phyloP scores from a whole-genome alignment of 2,113 vertebrate species.

The Platysteira castanea region DNA sequence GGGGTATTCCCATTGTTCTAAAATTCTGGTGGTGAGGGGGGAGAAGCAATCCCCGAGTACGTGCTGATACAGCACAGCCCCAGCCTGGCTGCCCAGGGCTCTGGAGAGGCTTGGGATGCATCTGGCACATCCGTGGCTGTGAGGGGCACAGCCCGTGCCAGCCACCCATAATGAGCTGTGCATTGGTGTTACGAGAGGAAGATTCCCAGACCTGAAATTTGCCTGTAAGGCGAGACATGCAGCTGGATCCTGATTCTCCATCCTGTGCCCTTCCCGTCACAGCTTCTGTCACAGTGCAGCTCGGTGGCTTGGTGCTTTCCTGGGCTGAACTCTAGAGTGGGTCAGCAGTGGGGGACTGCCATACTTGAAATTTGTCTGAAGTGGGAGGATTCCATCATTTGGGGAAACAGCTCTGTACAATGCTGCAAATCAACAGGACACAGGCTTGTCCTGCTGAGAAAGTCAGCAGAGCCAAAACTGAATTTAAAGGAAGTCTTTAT shows the following conservation, averaged over 20 bases:
- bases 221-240: neutral
- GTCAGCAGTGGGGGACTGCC: neutral
- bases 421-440: constrained; percentile 17
- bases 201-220: neutral
- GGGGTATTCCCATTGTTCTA: neutral
- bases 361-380: neutral
- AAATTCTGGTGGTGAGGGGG: neutral
- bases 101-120: neutral
- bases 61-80: accelerated
- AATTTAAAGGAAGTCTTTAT: constrained; percentile 64
- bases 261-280: neutral
- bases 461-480: constrained; percentile 58
- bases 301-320: neutral
- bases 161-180: neutral
- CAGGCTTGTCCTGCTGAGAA: constrained; percentile 49
- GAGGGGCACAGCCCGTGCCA: neutral
- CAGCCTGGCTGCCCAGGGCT: neutral
- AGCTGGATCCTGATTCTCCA: neutral
- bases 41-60: accelerated
- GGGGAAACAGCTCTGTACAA: neutral
- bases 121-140: neutral
- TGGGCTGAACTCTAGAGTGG: neutral
- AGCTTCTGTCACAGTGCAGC: neutral
- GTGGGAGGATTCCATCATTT: constrained; percentile 7
- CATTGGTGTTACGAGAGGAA: neutral